phyloP scores from a whole-genome alignment of 1,140 invertebrate species.

The Pentalonia nigronervosa region DNA sequence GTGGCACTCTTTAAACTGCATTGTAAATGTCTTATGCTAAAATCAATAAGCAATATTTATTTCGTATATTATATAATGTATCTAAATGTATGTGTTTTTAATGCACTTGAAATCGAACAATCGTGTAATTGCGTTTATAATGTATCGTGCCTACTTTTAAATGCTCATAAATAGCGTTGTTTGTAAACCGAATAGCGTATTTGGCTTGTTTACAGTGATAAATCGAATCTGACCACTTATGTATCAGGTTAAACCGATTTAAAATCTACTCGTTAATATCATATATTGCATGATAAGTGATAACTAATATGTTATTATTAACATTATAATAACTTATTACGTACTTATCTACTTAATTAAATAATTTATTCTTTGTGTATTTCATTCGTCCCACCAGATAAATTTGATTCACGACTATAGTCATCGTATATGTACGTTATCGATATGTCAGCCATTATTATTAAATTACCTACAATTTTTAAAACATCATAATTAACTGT shows the following conservation, averaged over 20 bases:
- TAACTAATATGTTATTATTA: slow-evolving; percentile 2
- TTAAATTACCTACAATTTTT: neutral
- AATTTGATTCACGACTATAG: neutral
- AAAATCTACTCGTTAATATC: neutral
- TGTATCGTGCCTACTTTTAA: neutral
- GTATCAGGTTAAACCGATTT: neutral
- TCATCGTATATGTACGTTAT: neutral
- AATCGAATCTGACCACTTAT: slow-evolving; percentile 9
- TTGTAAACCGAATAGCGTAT: neutral
- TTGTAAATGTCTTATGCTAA: neutral
- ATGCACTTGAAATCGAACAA: neutral
- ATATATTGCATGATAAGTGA: neutral
- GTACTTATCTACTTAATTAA: neutral
- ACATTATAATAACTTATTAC: neutral
- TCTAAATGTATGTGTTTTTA: neutral
- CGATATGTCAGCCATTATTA: neutral
- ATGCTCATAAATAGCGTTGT: neutral
- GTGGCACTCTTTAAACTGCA: slow-evolving; percentile 13
- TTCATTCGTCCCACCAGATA: neutral
- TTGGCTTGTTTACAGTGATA: slow-evolving; percentile 2
- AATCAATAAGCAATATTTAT: slow-evolving; percentile 26
- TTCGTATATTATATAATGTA: neutral
- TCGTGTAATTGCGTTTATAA: neutral
- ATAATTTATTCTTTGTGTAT: neutral
- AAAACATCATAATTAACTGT: too few relatives aligned